Conservation (phyloP, 2,797 vertebrate species). For the Scolopax bukidnonensis region DNA sequence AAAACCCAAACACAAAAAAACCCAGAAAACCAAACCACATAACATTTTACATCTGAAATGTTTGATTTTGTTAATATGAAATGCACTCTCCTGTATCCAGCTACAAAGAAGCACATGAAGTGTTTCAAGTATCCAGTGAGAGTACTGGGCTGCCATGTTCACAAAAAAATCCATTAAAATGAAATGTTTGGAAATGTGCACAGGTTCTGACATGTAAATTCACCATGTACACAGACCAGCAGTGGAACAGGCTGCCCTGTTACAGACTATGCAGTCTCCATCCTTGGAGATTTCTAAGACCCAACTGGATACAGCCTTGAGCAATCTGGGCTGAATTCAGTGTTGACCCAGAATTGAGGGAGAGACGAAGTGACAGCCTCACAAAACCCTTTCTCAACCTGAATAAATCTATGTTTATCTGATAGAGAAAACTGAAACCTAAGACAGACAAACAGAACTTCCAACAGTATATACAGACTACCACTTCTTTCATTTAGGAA, state of each 20-base stretch:
- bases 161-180: background rate
- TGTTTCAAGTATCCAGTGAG: background rate
- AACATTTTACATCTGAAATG: background rate
- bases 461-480: background rate
- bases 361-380: background rate
- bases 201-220: background rate
- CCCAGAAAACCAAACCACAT: fast-evolving
- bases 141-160: background rate
- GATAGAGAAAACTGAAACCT: background rate
- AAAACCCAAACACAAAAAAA: background rate
- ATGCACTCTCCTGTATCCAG: background rate
- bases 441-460: background rate
- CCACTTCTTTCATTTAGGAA: background rate
- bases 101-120: background rate
- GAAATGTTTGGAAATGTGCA: background rate
- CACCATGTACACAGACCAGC: background rate
- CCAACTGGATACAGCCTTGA: background rate
- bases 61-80: background rate
- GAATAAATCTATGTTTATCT: background rate
- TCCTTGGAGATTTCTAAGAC: background rate
- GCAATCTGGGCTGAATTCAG: background rate
- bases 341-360: background rate
- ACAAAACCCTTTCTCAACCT: background rate
- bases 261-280: background rate
- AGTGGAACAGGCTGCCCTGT: background rate